Evolutionary conservation across 1,140 invertebrate species (phyloP).

Genomic region (Drosophila azteca): DNA sequence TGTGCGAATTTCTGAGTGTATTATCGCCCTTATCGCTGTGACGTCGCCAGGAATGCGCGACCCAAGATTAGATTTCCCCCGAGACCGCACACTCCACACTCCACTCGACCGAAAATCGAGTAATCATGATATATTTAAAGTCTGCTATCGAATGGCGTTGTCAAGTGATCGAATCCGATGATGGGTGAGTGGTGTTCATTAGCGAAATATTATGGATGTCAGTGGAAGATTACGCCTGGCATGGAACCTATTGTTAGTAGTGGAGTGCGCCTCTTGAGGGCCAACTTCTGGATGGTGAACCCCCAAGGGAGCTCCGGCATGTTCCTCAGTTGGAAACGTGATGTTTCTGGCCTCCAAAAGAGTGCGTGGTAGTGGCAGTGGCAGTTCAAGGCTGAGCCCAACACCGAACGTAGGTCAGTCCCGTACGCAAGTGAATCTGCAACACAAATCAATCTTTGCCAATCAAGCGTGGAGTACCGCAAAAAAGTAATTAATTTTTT

Average conservation of each 20-base stretch:
- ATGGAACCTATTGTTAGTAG: too few relatives aligned
- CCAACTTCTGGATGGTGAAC: too few relatives aligned
- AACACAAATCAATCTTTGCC: conserved; percentile 47
- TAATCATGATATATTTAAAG: conserved; percentile 34
- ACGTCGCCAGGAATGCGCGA: conserved; percentile 66
- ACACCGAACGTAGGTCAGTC: not conserved
- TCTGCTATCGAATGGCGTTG: conserved; percentile 24
- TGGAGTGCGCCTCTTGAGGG: too few relatives aligned
- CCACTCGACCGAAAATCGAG: too few relatives aligned
- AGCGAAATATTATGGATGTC: conserved; percentile 31
- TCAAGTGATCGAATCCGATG: conserved; percentile 1
- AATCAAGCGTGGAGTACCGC: conserved; percentile 28
- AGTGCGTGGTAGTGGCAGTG: too few relatives aligned
- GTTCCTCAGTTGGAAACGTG: too few relatives aligned
- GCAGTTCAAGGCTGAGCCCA: not conserved
- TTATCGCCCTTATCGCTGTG: conserved; percentile 55
- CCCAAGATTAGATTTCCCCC: conserved; percentile 56
- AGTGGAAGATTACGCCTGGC: conserved; percentile 8
- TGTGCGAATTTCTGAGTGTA: conserved; percentile 1
- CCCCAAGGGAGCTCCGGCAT: too few relatives aligned
- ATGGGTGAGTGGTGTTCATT: conserved; percentile 44
- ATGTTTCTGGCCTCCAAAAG: too few relatives aligned
- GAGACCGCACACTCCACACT: conserved; percentile 14
- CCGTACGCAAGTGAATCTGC: not conserved
- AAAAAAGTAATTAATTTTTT: conserved; percentile 51